Conservation (phyloP, 2,888 invertebrate genomes). For the Agelastica alni region DNA sequence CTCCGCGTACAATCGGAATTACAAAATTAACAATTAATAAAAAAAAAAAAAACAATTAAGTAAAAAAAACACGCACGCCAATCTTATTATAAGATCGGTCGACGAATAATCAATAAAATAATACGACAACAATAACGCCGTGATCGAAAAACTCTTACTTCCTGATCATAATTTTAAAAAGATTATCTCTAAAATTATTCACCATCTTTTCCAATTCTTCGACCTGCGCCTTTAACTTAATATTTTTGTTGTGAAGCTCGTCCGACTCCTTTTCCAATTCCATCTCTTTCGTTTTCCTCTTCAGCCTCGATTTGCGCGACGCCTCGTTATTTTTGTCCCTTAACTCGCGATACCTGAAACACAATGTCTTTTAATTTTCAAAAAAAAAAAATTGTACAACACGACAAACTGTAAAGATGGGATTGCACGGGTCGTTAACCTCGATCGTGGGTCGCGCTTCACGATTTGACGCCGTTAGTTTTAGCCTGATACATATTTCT, state of each 20-base stretch:
- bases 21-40: too few relatives aligned
- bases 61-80: conserved; percentile 13
- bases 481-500: too few relatives aligned
- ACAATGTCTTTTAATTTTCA: too few relatives aligned
- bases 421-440: too few relatives aligned
- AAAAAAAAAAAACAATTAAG: too few relatives aligned
- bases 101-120: conserved; percentile 5
- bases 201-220: conserved; percentile 72
- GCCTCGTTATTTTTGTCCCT: conserved; percentile 81
- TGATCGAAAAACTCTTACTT: conserved; percentile 46
- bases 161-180: conserved; percentile 68
- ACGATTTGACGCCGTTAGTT: too few relatives aligned
- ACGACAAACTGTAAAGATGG: too few relatives aligned
- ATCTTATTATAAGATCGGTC: conserved; percentile 21
- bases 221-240: conserved; percentile 66
- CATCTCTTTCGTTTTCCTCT: conserved; percentile 65
- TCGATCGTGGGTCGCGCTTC: too few relatives aligned
- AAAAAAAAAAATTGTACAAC: too few relatives aligned
- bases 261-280: conserved; percentile 57
- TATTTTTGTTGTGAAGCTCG: conserved; percentile 66
- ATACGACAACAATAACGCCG: background rate
- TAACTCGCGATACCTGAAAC: conserved; percentile 64
- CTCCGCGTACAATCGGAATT: too few relatives aligned
- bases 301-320: conserved; percentile 73
- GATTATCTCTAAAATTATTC: conserved; percentile 65